A percentile compares a stretch with the other conserved stretches of the same genome.
Evolutionary conservation across 1,140 invertebrate species (phyloP).

Genomic region (Drosophila trapezifrons): DNA sequence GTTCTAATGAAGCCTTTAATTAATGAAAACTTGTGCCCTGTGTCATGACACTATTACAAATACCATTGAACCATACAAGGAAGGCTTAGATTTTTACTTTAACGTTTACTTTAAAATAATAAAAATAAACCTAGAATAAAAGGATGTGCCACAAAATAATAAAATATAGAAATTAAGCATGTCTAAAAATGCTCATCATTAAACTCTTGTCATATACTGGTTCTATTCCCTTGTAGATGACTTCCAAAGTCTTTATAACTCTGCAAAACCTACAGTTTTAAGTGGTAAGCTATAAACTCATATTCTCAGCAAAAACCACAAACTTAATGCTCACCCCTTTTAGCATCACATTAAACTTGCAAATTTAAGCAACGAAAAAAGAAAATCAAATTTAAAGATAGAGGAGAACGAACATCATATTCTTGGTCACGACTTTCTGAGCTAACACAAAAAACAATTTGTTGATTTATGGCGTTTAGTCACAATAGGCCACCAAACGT

Average conservation of each 20-base stretch:
- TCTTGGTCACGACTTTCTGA: conserved; percentile 55
- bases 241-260: neutral
- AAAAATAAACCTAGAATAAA: neutral
- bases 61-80: neutral
- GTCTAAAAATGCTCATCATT: too few species aligned
- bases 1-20: too few species aligned
- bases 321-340: conserved; percentile 27
- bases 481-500: conserved; percentile 36
- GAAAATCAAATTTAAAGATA: conserved; percentile 19
- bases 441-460: conserved; percentile 13
- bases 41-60: too few species aligned
- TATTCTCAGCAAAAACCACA: conserved; percentile 25
- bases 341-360: conserved; percentile 47
- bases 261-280: conserved; percentile 14
- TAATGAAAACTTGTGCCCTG: too few species aligned
- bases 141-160: neutral
- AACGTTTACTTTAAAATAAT: too few species aligned
- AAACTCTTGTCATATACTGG: neutral
- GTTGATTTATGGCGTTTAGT: conserved; percentile 56
- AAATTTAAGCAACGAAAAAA: conserved; percentile 23
- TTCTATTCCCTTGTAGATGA: neutral
- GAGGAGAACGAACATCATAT: conserved; percentile 51
- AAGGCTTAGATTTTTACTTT: too few species aligned
- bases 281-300: conserved; percentile 14
- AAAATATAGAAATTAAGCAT: neutral